Evolutionary conservation across 2,888 invertebrate genomes (phyloP).

Genomic region (Aleiodes alternator): DNA sequence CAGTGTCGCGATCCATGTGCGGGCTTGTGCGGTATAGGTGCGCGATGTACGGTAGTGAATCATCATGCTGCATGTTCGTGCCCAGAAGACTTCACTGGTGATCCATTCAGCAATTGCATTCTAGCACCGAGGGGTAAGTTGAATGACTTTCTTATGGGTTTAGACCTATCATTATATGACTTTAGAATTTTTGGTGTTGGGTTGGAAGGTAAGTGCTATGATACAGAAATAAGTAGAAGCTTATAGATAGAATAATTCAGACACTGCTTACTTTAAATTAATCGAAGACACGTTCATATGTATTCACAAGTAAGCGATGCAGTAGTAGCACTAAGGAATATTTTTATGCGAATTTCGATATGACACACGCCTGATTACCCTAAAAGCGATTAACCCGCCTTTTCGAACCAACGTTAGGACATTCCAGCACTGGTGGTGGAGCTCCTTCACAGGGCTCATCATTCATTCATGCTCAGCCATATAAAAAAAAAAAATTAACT

Average conservation of each 20-base stretch:
- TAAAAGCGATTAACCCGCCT: constrained; percentile 35
- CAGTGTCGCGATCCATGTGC: constrained; percentile 81
- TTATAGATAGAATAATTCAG: constrained; percentile 32
- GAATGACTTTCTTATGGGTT: constrained; percentile 2
- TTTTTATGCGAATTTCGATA: constrained; percentile 45
- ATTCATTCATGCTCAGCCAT: constrained; percentile 51
- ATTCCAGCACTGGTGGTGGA: constrained; percentile 55
- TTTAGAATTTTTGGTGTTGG: constrained; percentile 11
- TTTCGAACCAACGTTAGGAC: not conserved
- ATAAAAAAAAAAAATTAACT: constrained; percentile 21
- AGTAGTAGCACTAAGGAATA: constrained; percentile 38
- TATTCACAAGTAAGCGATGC: constrained; percentile 11
- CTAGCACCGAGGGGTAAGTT: constrained; percentile 68
- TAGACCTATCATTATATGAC: constrained; percentile 21
- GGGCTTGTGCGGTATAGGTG: constrained; percentile 78
- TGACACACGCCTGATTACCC: constrained; percentile 55
- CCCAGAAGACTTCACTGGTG: constrained; percentile 76
- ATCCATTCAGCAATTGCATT: constrained; percentile 78
- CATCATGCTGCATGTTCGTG: constrained; percentile 80
- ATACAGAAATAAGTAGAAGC: constrained; percentile 37
- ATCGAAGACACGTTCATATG: constrained; percentile 17
- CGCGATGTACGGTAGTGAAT: constrained; percentile 78
- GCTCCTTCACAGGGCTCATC: constrained; percentile 48
- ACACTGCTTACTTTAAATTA: constrained; percentile 37
- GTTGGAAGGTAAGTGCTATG: constrained; percentile 48